These are phyloP conservation scores for Drosophila nikananu DNA, from an alignment of 1,140 invertebrate species.

Conservation along the genomic window DNA sequence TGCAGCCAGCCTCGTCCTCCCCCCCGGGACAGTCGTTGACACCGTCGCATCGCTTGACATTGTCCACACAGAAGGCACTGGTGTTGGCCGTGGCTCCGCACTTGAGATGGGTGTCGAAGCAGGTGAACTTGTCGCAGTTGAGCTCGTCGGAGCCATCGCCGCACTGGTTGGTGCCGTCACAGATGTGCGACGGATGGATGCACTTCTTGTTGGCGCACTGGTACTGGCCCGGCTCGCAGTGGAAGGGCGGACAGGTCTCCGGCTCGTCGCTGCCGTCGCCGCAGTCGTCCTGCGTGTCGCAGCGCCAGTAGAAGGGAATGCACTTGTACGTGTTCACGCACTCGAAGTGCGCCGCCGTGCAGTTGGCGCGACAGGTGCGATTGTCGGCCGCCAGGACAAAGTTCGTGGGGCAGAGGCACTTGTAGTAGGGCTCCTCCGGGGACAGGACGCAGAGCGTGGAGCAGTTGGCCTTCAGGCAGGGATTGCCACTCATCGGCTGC, in stretches of 20 bases:
- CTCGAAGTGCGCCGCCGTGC: constrained; percentile 92
- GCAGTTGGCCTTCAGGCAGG: constrained; percentile 88
- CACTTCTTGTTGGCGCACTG: constrained; percentile 90
- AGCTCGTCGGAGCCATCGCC: constrained; percentile 88
- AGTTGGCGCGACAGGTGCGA: constrained; percentile 90
- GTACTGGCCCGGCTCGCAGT: constrained; percentile 92
- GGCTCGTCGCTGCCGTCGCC: constrained; percentile 93
- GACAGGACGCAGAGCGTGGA: constrained; percentile 92
- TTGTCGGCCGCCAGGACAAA: constrained; percentile 90
- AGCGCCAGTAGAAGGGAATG: constrained; percentile 92
- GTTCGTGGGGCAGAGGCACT: constrained; percentile 93
- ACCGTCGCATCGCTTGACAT: constrained; percentile 83
- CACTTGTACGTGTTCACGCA: constrained; percentile 92
- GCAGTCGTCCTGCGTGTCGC: constrained; percentile 93
- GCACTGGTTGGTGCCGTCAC: constrained; percentile 89
- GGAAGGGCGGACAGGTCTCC: constrained; percentile 89
- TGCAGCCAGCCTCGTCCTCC: constrained; percentile 88
- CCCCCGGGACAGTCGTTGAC: constrained; percentile 90
- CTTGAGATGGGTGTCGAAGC: constrained; percentile 79
- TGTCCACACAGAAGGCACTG: constrained; percentile 79
- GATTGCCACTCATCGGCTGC: constrained; percentile 82
- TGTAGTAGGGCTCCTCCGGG: constrained; percentile 88
- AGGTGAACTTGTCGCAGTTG: constrained; percentile 87
- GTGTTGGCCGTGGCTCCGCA: constrained; percentile 68
- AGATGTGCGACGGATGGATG: constrained; percentile 89